Percentiles rank a stretch among this genome's conserved stretches.
Evolutionary conservation across 2,888 invertebrate species (phyloP).

Genomic region (Podotricha telesiphe): DNA sequence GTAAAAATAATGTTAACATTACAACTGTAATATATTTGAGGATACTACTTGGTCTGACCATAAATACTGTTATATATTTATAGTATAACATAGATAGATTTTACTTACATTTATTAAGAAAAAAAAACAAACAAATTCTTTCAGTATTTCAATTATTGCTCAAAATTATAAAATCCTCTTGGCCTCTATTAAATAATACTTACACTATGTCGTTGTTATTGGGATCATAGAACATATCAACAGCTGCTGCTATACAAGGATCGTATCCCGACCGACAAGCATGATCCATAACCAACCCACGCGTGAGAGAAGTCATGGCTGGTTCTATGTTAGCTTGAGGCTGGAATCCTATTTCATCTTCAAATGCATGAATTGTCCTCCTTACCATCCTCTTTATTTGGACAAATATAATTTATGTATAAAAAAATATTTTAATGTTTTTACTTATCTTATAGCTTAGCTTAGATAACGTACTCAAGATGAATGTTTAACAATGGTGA

Average conservation of each 20-base stretch:
- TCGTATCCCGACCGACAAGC: conserved; percentile 68
- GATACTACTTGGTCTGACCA: no score
- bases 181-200: conserved; percentile 47
- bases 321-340: conserved; percentile 57
- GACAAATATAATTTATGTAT: not conserved
- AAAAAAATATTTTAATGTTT: not conserved
- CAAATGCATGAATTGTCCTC: conserved; percentile 60
- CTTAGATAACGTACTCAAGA: no score
- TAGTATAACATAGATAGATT: no score
- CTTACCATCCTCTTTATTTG: conserved; percentile 66
- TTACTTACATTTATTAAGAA: no score
- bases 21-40: no score
- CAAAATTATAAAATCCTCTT: no score
- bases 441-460: not conserved
- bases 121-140: no score
- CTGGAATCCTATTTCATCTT: conserved; percentile 62
- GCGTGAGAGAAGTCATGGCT: conserved; percentile 63
- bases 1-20: no score
- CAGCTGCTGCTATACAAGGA: conserved; percentile 73
- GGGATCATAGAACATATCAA: conserved; percentile 71
- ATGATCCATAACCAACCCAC: conserved; percentile 76
- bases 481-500: no score
- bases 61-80: no score
- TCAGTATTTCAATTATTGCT: no score
- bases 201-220: conserved; percentile 61